phyloP scores from a whole-genome alignment of 2,888 invertebrate species.

The Zygaena filipendulae region DNA sequence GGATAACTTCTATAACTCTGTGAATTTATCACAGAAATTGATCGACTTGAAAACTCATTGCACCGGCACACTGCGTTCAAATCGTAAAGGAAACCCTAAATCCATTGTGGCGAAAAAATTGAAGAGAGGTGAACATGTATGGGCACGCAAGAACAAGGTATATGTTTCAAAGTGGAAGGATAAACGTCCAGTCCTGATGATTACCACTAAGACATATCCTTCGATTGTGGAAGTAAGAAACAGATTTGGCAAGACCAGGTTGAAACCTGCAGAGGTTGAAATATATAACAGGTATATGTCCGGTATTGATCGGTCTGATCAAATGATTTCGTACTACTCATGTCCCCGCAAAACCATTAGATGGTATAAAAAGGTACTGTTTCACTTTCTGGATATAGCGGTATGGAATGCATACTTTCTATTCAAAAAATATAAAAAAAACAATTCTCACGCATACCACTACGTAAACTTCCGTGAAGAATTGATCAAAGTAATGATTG shows the following conservation, averaged over 20 bases:
- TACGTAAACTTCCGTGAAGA: slow-evolving; percentile 7
- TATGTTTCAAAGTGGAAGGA: slow-evolving; percentile 24
- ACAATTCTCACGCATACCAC: slow-evolving; percentile 3
- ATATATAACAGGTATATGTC: slow-evolving; percentile 12
- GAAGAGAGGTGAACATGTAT: slow-evolving; percentile 22
- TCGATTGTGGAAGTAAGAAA: slow-evolving; percentile 15
- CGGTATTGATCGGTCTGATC: slow-evolving; percentile 11
- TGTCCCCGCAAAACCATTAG: slow-evolving; percentile 12
- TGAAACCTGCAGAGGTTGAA: slow-evolving; percentile 8
- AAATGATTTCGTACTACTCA: slow-evolving; percentile 11
- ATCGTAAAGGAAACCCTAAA: slow-evolving; percentile 17
- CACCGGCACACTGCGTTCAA: slow-evolving; percentile 16
- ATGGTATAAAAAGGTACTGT: slow-evolving; percentile 10
- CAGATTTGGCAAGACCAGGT: slow-evolving; percentile 10
- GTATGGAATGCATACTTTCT: slow-evolving; percentile 8
- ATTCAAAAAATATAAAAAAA: slow-evolving; percentile 3
- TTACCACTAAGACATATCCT: slow-evolving; percentile 23
- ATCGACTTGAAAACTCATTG: slow-evolving; percentile 16
- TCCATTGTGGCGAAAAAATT: slow-evolving; percentile 16
- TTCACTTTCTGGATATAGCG: slow-evolving; percentile 8
- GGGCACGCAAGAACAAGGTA: slow-evolving; percentile 21
- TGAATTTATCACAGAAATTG: slow-evolving; percentile 15
- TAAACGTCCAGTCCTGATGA: slow-evolving; percentile 21
- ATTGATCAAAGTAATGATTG: slow-evolving; percentile 8
- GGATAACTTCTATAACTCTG: slow-evolving; percentile 20